A percentile compares a stretch with the other conserved stretches of the same genome.
Evolutionary conservation across 2,797 vertebrate species (phyloP).

Genomic region (Falco biarmicus): DNA sequence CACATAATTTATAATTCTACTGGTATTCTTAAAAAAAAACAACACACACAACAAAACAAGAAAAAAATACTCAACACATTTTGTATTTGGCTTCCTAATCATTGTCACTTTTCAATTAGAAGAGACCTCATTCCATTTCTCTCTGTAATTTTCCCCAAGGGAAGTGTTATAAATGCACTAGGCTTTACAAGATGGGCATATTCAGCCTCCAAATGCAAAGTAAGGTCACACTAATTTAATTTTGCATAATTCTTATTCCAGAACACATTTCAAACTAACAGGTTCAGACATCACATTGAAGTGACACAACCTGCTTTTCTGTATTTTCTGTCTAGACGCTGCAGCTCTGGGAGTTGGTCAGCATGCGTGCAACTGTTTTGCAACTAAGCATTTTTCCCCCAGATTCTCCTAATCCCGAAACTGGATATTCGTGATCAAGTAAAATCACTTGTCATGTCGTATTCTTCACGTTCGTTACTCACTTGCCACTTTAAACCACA

Average conservation of each 20-base stretch:
- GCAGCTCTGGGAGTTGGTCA: background rate
- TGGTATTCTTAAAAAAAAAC: slow-evolving; percentile 63
- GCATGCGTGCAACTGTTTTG: background rate
- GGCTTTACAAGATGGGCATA: slow-evolving; percentile 52
- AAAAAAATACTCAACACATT: slow-evolving; percentile 48
- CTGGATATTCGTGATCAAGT: background rate
- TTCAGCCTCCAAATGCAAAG: slow-evolving; percentile 58
- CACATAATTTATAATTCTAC: slow-evolving; percentile 63
- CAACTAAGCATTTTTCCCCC: slow-evolving; percentile 16
- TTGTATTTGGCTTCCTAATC: slow-evolving; percentile 49
- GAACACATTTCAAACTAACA: slow-evolving; percentile 68
- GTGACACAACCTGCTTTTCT: slow-evolving; percentile 59
- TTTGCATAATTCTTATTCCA: slow-evolving; percentile 60
- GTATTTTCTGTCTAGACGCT: slow-evolving; percentile 46
- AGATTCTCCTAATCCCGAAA: background rate
- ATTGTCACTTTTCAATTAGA: slow-evolving; percentile 72
- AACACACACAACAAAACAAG: slow-evolving; percentile 62
- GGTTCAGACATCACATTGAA: slow-evolving; percentile 26
- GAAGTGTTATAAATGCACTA: slow-evolving; percentile 68
- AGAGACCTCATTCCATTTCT: slow-evolving; percentile 56
- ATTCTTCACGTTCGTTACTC: background rate
- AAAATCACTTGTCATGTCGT: slow-evolving; percentile 18
- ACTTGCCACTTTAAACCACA: background rate
- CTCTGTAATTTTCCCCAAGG: slow-evolving; percentile 52
- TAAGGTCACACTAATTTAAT: slow-evolving; percentile 73